Evolutionary conservation across 2,888 invertebrate species (phyloP).

Genomic region (Ferdinandea cuprea): DNA sequence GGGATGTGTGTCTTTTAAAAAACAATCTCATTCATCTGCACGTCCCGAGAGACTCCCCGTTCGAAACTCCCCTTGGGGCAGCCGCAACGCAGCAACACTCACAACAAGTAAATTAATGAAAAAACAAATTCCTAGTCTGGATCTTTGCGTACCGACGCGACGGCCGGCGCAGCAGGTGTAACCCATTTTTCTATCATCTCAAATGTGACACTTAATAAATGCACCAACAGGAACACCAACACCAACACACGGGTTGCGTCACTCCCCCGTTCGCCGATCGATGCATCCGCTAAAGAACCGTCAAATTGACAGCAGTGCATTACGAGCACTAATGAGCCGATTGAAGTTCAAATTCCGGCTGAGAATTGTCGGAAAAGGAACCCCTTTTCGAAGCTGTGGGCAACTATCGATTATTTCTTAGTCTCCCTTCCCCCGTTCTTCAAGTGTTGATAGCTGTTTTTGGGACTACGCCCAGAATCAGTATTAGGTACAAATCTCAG

Average conservation of each 20-base stretch:
- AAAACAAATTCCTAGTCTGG: slow-evolving; percentile 51
- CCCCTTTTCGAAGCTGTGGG: slow-evolving; percentile 33
- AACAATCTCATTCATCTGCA: slow-evolving; percentile 50
- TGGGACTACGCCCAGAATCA: not conserved
- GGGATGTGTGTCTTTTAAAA: slow-evolving; percentile 40
- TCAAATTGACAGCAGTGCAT: slow-evolving; percentile 63
- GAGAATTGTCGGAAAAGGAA: not conserved
- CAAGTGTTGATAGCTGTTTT: slow-evolving; percentile 30
- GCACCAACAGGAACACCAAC: too few relatives aligned
- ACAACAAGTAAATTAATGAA: slow-evolving; percentile 15
- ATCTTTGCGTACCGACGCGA: slow-evolving; percentile 23
- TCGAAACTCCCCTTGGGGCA: slow-evolving; percentile 2
- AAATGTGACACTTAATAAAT: slow-evolving; percentile 59
- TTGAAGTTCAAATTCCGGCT: slow-evolving; percentile 70
- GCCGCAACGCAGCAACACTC: slow-evolving; percentile 3
- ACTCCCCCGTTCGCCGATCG: not conserved
- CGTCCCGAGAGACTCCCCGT: slow-evolving; percentile 27
- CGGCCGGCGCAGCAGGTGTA: slow-evolving; percentile 65
- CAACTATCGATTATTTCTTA: slow-evolving; percentile 52
- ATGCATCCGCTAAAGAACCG: slow-evolving; percentile 21
- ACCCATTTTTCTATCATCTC: slow-evolving; percentile 69
- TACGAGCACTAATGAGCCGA: slow-evolving; percentile 68
- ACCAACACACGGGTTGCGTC: not conserved
- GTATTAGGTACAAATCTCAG: not conserved
- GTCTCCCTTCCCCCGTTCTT: not conserved